These are phyloP conservation scores for Drosophila trapezifrons DNA, from an alignment of 1,140 invertebrate species.

Conservation along the genomic window DNA sequence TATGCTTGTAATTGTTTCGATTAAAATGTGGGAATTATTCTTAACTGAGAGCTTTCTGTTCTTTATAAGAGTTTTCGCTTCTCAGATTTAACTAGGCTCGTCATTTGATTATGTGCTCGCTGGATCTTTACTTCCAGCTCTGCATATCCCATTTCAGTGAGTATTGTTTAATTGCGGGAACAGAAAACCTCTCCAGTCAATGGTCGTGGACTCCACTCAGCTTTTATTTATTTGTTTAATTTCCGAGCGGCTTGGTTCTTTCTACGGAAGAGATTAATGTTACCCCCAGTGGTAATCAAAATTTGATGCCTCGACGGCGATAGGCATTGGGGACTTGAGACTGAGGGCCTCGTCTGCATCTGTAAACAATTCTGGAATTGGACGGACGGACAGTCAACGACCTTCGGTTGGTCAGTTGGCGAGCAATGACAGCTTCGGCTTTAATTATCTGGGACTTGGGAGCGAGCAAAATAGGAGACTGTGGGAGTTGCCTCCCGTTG, in stretches of 20 bases:
- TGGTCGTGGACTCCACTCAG: slow-evolving; percentile 21
- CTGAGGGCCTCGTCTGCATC: slow-evolving; percentile 19
- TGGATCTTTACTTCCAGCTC: not conserved
- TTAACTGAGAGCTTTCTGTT: no score
- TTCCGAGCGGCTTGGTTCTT: slow-evolving; percentile 21
- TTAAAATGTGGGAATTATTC: no score
- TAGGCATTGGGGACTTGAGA: slow-evolving; percentile 14
- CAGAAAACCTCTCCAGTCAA: slow-evolving; percentile 5
- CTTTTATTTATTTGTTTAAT: slow-evolving; percentile 49
- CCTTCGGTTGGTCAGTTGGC: slow-evolving; percentile 28
- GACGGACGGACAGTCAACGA: slow-evolving; percentile 33
- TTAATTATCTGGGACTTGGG: slow-evolving; percentile 50
- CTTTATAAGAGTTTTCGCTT: not conserved
- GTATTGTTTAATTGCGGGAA: not conserved
- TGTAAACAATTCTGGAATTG: slow-evolving; percentile 21
- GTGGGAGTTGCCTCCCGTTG: slow-evolving; percentile 13
- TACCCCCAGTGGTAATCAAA: slow-evolving; percentile 46
- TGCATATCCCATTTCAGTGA: not conserved
- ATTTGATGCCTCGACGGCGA: slow-evolving; percentile 39
- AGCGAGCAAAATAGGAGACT: slow-evolving; percentile 14
- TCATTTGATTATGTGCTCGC: not conserved
- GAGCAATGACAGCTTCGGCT: slow-evolving; percentile 37
- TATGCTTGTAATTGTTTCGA: no score
- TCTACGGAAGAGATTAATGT: slow-evolving; percentile 32
- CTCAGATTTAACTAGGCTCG: not conserved